Evolutionary conservation across 2,888 invertebrate genomes (phyloP), one percentile per base, ranked within the genome.

Genomic region (Baccha elongata): DNA sequence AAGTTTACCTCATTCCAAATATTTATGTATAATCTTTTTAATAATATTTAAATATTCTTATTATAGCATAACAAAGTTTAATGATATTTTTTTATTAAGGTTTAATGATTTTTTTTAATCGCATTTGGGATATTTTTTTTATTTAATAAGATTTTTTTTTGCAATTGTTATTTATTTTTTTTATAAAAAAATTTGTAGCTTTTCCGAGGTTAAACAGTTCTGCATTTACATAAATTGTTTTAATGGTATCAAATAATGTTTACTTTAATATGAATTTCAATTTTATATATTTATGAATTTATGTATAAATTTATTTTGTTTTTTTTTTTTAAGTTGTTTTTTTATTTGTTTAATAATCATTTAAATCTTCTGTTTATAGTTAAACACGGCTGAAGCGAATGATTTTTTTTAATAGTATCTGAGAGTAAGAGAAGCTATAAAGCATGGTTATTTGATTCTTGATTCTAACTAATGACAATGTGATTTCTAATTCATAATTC

Each of bases 151-250:
- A 15, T 19, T 37, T 37, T 32, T 53, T 48, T 50, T 68, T 53
- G 65, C 11, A 64, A 23, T 15, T 37, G n/a, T 44, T 40, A 8
- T n/a, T 13, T 19, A 0, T 40, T 37, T 44, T 23, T 23, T 35
- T 52, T 52, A n/a, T 40, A 65, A 32, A 26, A 60, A 73, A 83
- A 83, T 83, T 83, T 83, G 76, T 78, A 83, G 71, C 71, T 62
- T 83, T 75, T 76, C 78, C 83, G 83, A 83, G 83, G 83, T 83
- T 83, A 58, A 83, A 68, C 72, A 78, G 72, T 76, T 83, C 62
- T 72, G 80, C 48, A 78, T 65, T 37, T 55, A 13, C 64, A n/a
- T n/a, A 44, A 64, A 69, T 75, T 65, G 6, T 60, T 52, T 35
- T 40, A 15, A n/a, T 62, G 26, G 74, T 69, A 80, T 68, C 48